Conservation (phyloP, 1,140 invertebrate species). For the Centruroides vittatus region DNA sequence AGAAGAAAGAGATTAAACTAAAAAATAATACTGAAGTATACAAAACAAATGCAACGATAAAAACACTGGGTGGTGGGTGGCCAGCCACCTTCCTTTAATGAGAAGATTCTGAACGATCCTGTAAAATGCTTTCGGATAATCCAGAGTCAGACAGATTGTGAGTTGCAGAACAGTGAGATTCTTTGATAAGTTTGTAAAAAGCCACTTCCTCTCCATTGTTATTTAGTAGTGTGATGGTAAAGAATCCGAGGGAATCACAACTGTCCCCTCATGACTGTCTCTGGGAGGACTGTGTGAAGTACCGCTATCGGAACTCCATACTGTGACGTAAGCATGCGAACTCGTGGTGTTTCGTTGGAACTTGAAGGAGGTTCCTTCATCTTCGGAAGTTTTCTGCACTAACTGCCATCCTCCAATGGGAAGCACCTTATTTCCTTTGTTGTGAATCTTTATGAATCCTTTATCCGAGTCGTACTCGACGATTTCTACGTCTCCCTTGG, state of each 20-base stretch:
- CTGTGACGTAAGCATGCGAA: not conserved
- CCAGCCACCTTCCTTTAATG: too few relatives aligned
- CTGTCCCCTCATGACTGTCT: slow-evolving; percentile 83
- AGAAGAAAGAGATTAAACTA: too few relatives aligned
- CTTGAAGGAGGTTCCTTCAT: slow-evolving; percentile 6
- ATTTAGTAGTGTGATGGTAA: slow-evolving; percentile 60
- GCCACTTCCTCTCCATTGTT: slow-evolving; percentile 40
- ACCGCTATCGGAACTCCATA: slow-evolving; percentile 33
- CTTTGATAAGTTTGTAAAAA: too few relatives aligned
- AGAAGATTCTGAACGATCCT: too few relatives aligned
- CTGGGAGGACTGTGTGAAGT: slow-evolving; percentile 62
- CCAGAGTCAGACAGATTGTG: too few relatives aligned
- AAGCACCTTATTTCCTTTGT: slow-evolving; percentile 57
- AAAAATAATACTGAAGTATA: too few relatives aligned
- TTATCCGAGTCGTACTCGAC: slow-evolving; percentile 72
- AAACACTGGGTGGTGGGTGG: too few relatives aligned
- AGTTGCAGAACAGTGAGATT: too few relatives aligned
- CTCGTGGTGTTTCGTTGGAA: slow-evolving; percentile 8
- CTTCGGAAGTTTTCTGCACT: not conserved
- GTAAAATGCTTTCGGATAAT: too few relatives aligned
- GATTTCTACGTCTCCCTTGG: slow-evolving; percentile 63
- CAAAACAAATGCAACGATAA: too few relatives aligned
- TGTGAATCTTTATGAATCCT: slow-evolving; percentile 73
- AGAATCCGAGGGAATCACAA: slow-evolving; percentile 63
- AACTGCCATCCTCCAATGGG: slow-evolving; percentile 12